Conservation (phyloP, 2,888 invertebrate genomes). For the Clepsis dumicolana region DNA sequence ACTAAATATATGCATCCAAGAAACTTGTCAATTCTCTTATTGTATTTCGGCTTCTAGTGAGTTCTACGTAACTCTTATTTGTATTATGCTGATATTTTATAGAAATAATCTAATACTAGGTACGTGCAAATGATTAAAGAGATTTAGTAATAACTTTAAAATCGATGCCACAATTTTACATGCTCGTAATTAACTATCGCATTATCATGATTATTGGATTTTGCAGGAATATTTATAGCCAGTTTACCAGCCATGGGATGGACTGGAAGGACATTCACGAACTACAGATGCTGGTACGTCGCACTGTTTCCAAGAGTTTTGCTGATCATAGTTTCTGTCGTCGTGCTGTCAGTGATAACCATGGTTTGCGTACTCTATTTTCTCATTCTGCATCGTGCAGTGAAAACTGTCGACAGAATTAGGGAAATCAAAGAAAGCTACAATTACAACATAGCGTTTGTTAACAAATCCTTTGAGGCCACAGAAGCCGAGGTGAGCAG, state of each 20-base stretch:
- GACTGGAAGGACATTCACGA: conserved; percentile 79
- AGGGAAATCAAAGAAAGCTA: conserved; percentile 64
- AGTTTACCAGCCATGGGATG: conserved; percentile 68
- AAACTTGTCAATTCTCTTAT: too few species aligned
- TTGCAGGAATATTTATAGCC: conserved; percentile 65
- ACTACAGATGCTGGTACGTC: conserved; percentile 86
- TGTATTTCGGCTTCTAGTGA: too few species aligned
- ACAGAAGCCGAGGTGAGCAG: conserved; percentile 49
- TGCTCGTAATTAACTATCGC: neutral
- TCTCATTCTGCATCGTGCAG: conserved; percentile 83
- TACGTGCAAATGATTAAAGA: neutral
- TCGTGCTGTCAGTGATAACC: conserved; percentile 77
- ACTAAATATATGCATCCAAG: too few species aligned
- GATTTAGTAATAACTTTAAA: neutral
- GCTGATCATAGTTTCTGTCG: conserved; percentile 76
- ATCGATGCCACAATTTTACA: neutral
- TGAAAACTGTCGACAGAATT: conserved; percentile 81
- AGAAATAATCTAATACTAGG: neutral
- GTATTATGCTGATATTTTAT: neutral
- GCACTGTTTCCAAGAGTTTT: conserved; percentile 82
- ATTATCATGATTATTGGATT: conserved; percentile 1
- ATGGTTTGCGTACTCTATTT: conserved; percentile 78
- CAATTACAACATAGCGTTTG: conserved; percentile 52
- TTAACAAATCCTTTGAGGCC: conserved; percentile 61
- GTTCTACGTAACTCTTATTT: too few species aligned